These are phyloP conservation scores for Drosophila mettleri DNA, from an alignment of 2,888 invertebrate genomes.

Conservation along the genomic window DNA sequence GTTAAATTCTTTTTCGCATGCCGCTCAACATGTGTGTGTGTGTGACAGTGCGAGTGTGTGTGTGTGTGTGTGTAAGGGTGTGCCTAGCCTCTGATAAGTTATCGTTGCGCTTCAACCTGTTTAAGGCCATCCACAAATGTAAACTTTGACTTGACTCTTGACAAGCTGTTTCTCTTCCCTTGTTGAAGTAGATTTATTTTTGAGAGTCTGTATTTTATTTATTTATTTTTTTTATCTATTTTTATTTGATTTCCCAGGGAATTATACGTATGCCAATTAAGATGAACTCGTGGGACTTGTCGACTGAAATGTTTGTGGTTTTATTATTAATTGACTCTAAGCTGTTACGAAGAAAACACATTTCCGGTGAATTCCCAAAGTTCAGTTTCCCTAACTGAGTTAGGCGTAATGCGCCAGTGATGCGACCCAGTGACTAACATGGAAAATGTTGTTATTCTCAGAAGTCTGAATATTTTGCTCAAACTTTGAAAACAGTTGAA, in stretches of 20 bases:
- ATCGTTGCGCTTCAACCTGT: slow-evolving; percentile 39
- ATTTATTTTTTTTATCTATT: slow-evolving; percentile 10
- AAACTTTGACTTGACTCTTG: slow-evolving; percentile 62
- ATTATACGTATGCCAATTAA: slow-evolving; percentile 12
- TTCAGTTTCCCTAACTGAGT: neutral
- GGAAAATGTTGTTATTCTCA: too few relatives aligned
- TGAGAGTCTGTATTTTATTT: neutral
- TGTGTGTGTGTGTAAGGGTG: slow-evolving; percentile 9
- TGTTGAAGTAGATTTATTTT: slow-evolving; percentile 6
- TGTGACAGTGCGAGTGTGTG: slow-evolving; percentile 15
- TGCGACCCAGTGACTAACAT: too few relatives aligned
- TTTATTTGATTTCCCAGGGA: slow-evolving; percentile 20
- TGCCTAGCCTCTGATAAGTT: slow-evolving; percentile 39
- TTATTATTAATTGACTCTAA: slow-evolving; percentile 26
- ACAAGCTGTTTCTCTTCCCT: slow-evolving; percentile 40
- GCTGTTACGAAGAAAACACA: slow-evolving; percentile 5
- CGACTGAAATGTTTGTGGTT: slow-evolving; percentile 13
- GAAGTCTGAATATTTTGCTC: too few relatives aligned
- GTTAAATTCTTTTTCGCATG: slow-evolving; percentile 56
- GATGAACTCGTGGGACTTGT: slow-evolving; percentile 4
- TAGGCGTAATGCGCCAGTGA: too few relatives aligned
- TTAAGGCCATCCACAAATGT: slow-evolving; percentile 46
- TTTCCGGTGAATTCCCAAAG: slow-evolving; percentile 8
- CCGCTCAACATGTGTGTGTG: slow-evolving; percentile 15
- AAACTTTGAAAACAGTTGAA: too few relatives aligned